Base-by-base conservation (phyloP, 2,797 vertebrate species). In the Cossypha polioptera region DNA sequence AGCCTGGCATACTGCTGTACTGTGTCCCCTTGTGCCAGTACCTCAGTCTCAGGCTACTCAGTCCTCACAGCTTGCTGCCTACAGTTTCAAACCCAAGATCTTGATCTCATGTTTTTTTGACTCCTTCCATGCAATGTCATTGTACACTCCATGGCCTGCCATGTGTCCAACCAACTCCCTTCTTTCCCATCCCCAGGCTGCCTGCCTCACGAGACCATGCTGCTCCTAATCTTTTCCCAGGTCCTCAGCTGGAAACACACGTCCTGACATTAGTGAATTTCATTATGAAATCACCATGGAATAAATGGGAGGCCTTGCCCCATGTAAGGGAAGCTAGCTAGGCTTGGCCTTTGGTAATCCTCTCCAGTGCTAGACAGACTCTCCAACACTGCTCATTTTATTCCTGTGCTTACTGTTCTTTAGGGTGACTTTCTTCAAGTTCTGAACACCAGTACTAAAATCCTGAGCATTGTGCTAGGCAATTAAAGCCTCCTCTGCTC, bases 121-220 rank as follows among this genome's bases (percentile, higher is more conserved):
- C 47, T 69, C 29, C 38, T 66, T 68, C 59, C 14, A 0, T 36
- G 5, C 33, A 17, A 7, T 40, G 21, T 13, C 22, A 10, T 15
- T 31, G 43, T 42, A 29, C 1, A 0, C 1, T 21, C 9, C 3
- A 0, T 36, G 47, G n/a, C 29, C 82, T 51, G 22, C 63, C 55
- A 12, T 38, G 19, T 78, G 28, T 85, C n/a, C 43, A 7, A 5
- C 25, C 31, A 28, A 0, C 28, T 75, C 13, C 40, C 21, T 47
- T 75, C 54, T 75, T 75, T 54, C 28, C 61, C n/a, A 54, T 14
- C 36, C 17, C 26, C 0, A 3, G 38, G 22, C 69, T 47, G 22
- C 36, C 38, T 81, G 48, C 35, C 24, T 81, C 43, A 20, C 0
- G 0, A 61, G 28, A 38, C 19, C 5, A 0, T 25, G 16, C 57